These are phyloP conservation scores for Polylopha cassiicola DNA, from an alignment of 2,888 invertebrate species.

Conservation along the genomic window DNA sequence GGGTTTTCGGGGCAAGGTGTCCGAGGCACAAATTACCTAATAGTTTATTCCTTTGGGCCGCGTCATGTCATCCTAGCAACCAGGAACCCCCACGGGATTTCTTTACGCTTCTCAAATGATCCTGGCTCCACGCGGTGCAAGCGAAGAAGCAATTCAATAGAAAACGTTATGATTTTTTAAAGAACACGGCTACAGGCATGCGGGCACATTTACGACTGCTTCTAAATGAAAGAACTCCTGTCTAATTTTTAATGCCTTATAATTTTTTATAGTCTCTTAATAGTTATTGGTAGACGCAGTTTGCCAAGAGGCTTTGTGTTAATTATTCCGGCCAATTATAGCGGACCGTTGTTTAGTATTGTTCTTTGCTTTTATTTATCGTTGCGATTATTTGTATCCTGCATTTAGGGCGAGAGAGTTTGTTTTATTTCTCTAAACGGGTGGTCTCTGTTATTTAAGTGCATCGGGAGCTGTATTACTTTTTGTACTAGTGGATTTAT, in stretches of 20 bases:
- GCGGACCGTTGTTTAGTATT: no score
- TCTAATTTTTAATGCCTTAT: constrained; percentile 10
- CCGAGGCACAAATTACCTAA: constrained; percentile 14
- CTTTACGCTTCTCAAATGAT: no score
- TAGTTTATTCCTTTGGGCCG: constrained; percentile 9
- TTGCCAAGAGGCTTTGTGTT: no score
- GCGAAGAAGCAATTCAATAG: constrained; percentile 3
- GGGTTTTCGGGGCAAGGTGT: background rate
- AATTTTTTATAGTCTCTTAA: constrained; percentile 2
- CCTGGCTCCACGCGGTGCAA: constrained; percentile 5
- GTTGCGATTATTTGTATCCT: no score
- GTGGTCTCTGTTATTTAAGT: no score
- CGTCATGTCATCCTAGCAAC: constrained; percentile 1
- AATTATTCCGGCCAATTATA: no score
- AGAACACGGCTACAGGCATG: constrained; percentile 3
- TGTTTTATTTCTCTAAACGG: no score
- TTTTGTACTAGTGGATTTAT: no score
- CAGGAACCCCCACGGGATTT: constrained; percentile 2
- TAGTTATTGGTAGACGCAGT: no score
- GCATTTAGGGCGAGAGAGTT: no score
- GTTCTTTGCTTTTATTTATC: no score
- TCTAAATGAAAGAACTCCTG: constrained; percentile 6
- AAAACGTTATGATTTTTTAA: constrained; percentile 10
- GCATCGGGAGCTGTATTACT: no score
- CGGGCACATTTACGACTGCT: constrained; percentile 11